A percentile compares a stretch with the other conserved stretches of the same genome.
Evolutionary conservation across 2,797 vertebrate species (phyloP).

Genomic region (Tragopan temminckii): DNA sequence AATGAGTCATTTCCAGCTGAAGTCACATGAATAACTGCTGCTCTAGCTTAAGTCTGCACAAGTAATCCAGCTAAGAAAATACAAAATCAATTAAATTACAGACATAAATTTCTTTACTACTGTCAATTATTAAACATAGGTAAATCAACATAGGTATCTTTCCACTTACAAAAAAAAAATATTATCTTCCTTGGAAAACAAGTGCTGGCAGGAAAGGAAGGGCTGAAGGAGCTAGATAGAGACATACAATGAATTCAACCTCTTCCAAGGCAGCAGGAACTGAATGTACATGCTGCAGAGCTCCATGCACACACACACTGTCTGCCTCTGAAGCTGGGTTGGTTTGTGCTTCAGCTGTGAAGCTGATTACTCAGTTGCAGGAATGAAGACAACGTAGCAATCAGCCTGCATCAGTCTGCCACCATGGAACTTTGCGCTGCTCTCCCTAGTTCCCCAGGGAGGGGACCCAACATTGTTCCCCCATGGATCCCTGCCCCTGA

Average conservation of each 20-base stretch:
- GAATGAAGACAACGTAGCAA: neutral
- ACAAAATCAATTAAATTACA: neutral
- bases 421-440: neutral
- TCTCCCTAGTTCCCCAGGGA: neutral
- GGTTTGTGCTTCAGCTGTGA: neutral
- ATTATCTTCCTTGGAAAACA: neutral
- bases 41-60: neutral
- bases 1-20: neutral
- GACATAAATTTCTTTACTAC: neutral
- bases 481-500: accelerated
- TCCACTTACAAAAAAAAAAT: neutral
- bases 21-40: neutral
- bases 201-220: accelerated
- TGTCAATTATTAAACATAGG: neutral
- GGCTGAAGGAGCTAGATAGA: neutral
- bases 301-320: neutral
- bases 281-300: neutral
- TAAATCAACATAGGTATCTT: accelerated
- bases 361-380: neutral
- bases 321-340: neutral
- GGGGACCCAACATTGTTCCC: neutral
- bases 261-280: neutral
- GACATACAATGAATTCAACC: neutral
- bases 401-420: accelerated
- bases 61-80: neutral